Evolutionary conservation across 1,140 invertebrate species (phyloP).

Genomic region (Macrocentrus cingulum): DNA sequence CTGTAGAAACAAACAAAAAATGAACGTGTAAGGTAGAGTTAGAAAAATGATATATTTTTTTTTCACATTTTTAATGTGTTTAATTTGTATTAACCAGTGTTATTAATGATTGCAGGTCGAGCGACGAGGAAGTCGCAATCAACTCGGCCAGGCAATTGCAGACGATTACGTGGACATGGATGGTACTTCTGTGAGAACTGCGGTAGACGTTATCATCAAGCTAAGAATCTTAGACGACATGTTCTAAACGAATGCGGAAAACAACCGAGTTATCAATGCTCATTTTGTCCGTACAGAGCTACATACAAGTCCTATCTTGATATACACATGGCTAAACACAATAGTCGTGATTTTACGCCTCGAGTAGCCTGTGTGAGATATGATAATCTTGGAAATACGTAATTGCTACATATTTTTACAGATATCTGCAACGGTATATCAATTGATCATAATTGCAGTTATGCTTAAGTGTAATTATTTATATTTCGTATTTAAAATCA

Average conservation of each 20-base stretch:
- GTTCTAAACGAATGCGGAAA: constrained; percentile 62
- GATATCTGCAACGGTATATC: no score
- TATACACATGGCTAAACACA: constrained; percentile 51
- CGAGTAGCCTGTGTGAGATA: constrained; percentile 11
- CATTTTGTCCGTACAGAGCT: constrained; percentile 58
- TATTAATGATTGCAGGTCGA: constrained; percentile 39
- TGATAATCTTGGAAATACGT: not conserved
- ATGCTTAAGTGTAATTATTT: no score
- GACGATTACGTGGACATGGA: constrained; percentile 48
- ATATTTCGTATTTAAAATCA: no score
- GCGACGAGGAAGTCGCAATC: constrained; percentile 24
- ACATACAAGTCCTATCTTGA: constrained; percentile 55
- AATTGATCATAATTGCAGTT: no score
- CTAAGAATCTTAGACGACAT: constrained; percentile 50
- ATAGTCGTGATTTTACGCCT: constrained; percentile 13
- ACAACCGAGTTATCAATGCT: constrained; percentile 63
- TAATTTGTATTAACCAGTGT: not conserved
- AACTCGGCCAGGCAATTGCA: constrained; percentile 4
- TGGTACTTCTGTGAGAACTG: constrained; percentile 49
- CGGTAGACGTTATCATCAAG: constrained; percentile 51
- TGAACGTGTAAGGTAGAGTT: no score
- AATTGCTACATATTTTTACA: no score
- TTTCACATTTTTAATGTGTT: no score
- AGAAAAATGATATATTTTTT: no score
- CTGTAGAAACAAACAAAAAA: no score